Evolutionary conservation across 2,888 invertebrate genomes (phyloP).

Genomic region (Sialis fuliginosa): DNA sequence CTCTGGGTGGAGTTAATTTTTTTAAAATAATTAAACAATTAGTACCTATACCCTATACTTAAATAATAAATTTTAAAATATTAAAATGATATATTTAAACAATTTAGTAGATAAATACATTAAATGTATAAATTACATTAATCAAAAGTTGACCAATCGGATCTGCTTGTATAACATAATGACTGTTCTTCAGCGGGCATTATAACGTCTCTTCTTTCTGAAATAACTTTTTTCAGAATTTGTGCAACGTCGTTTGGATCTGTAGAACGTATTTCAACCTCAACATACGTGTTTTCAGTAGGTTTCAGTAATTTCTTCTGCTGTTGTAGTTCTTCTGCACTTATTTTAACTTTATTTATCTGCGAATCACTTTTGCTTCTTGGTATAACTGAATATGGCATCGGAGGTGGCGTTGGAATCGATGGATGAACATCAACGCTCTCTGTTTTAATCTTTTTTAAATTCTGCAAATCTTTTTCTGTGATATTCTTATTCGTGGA

Average conservation of each 20-base stretch:
- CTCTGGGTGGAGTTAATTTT: no score
- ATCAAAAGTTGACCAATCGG: conserved; percentile 18
- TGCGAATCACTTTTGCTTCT: conserved; percentile 5
- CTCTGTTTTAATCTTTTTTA: conserved; percentile 2
- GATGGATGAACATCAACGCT: conserved; percentile 14
- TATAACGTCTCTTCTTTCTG: conserved; percentile 21
- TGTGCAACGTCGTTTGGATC: conserved; percentile 23
- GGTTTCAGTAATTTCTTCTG: conserved; percentile 18
- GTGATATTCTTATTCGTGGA: conserved; percentile 1
- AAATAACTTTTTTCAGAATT: conserved; percentile 24
- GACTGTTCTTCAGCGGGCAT: conserved; percentile 16
- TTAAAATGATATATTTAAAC: no score
- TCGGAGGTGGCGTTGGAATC: conserved; percentile 4
- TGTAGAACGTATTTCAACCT: conserved; percentile 17
- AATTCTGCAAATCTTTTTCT: background rate
- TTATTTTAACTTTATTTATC: background rate
- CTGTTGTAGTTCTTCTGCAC: conserved; percentile 14
- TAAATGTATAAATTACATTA: background rate
- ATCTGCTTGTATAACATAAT: conserved; percentile 19
- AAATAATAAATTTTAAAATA: no score
- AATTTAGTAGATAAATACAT: no score
- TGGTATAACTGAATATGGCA: background rate
- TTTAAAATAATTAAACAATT: no score
- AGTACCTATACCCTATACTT: no score
- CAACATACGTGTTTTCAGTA: conserved; percentile 20